Evolutionary conservation across 2,113 vertebrate species (phyloP).

Genomic region (Barbus barbus): DNA sequence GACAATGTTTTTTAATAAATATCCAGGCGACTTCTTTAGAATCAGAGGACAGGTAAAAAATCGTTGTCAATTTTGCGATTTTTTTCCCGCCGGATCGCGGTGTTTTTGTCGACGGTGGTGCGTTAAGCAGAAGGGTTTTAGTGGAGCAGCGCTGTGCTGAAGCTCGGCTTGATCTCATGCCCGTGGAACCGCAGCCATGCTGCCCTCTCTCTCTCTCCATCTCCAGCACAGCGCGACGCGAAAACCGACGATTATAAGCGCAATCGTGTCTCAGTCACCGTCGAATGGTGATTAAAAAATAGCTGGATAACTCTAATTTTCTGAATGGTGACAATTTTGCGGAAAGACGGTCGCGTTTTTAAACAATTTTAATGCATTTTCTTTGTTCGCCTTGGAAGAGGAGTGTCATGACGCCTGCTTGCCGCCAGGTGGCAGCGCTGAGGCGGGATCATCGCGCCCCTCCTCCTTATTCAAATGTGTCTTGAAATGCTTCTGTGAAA

Average conservation of each 20-base stretch:
- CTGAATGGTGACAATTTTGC: neutral
- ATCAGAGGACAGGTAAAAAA: neutral
- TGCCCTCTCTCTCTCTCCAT: conserved; percentile 56
- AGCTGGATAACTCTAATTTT: conserved; percentile 21
- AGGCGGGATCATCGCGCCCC: conserved; percentile 44
- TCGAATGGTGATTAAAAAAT: conserved; percentile 50
- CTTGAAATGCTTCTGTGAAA: conserved; percentile 44
- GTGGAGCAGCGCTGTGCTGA: conserved; percentile 46
- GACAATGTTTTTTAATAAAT: conserved; percentile 48
- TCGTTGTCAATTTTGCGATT: conserved; percentile 41
- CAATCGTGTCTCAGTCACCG: neutral
- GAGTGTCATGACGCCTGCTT: conserved; percentile 55
- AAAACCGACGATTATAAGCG: conserved; percentile 49
- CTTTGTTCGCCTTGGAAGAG: conserved; percentile 61
- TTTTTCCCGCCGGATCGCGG: conserved; percentile 33
- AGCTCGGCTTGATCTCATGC: conserved; percentile 61
- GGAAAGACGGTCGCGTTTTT: conserved; percentile 29
- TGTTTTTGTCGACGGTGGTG: conserved; percentile 29
- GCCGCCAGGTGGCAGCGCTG: conserved; percentile 55
- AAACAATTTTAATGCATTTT: conserved; percentile 58
- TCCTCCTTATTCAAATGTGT: conserved; percentile 50
- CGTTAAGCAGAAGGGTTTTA: conserved; percentile 33
- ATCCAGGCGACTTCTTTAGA: conserved; percentile 35
- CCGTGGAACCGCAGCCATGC: conserved; percentile 65
- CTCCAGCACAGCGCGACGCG: conserved; percentile 43